phyloP scores from a whole-genome alignment of 37 sponge, comb jelly and placozoan genomes.

The Haliclona indistincta region DNA sequence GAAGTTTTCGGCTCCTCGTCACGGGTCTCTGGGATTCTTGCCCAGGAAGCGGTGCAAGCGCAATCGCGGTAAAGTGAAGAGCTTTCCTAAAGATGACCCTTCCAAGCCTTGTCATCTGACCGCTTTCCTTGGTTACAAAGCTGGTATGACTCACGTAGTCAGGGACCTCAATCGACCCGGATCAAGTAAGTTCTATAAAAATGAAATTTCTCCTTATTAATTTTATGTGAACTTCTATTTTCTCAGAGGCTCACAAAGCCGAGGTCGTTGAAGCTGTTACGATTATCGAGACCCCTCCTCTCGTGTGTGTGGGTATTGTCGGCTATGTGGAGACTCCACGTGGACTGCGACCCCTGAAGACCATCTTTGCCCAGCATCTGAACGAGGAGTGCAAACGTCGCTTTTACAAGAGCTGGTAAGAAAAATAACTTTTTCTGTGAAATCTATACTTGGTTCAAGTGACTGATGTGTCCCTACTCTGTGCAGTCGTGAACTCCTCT shows the following conservation, averaged over 20 bases:
- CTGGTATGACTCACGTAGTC: conserved; percentile 99
- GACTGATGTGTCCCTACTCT: not conserved
- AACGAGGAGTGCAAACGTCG: conserved; percentile 96
- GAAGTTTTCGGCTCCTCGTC: conserved; percentile 97
- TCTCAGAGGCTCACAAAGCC: conserved; percentile 81
- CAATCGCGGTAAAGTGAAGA: conserved; percentile 98
- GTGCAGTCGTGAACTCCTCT: conserved; percentile 75
- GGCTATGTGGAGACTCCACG: conserved; percentile 98
- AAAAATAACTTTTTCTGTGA: not conserved
- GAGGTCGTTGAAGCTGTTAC: conserved; percentile 99
- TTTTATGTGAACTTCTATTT: not conserved
- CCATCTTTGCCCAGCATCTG: conserved; percentile 96
- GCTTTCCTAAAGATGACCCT: conserved; percentile 96
- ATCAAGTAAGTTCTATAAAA: conserved; percentile 76
- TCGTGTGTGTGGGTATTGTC: conserved; percentile 95
- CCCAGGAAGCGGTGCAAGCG: conserved; percentile 94
- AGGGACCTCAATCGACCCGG: conserved; percentile 91
- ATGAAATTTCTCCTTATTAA: not conserved
- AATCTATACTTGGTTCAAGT: not conserved
- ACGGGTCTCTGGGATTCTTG: conserved; percentile 98
- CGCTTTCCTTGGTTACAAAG: conserved; percentile 99
- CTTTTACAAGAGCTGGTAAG: conserved; percentile 99
- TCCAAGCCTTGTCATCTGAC: conserved; percentile 93
- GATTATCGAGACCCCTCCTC: conserved; percentile 96
- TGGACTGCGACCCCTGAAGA: conserved; percentile 90